Evolutionary conservation across 2,797 vertebrate species (phyloP).

Genomic region (Sibirionetta formosa): DNA sequence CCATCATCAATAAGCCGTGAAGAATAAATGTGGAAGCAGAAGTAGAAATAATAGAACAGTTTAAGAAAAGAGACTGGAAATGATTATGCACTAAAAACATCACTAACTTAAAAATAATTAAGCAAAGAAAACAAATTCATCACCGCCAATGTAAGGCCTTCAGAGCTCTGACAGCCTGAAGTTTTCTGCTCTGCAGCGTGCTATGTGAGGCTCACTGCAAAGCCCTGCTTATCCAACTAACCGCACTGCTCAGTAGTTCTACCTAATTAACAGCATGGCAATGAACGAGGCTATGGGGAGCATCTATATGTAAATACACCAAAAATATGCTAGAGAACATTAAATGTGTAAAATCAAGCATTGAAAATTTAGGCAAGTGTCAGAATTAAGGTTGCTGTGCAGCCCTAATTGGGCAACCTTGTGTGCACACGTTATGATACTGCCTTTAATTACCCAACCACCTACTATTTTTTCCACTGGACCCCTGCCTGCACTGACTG

Average conservation of each 20-base stretch:
- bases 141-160: not conserved
- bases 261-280: constrained; percentile 66
- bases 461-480: constrained; percentile 62
- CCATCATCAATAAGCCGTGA: constrained; percentile 23
- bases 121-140: constrained; percentile 8
- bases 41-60: not conserved
- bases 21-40: constrained; percentile 34
- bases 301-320: constrained; percentile 66
- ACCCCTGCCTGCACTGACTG: constrained; percentile 64
- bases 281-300: constrained; percentile 56
- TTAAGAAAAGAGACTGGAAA: constrained; percentile 6
- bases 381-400: constrained; percentile 58
- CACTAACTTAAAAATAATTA: constrained; percentile 43
- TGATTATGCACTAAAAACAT: not conserved
- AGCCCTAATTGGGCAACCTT: constrained; percentile 68
- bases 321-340: constrained; percentile 60
- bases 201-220: constrained; percentile 42
- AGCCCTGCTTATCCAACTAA: constrained; percentile 40
- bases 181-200: constrained; percentile 3
- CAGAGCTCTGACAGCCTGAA: constrained; percentile 39
- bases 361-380: constrained; percentile 55
- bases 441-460: constrained; percentile 63
- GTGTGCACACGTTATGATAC: constrained; percentile 41
- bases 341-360: constrained; percentile 54
- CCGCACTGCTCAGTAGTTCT: constrained; percentile 44